Evolutionary conservation across 2,888 invertebrate species (phyloP), one percentile per base, ranked within the genome.

Genomic region (Stenotaenia linearis): DNA sequence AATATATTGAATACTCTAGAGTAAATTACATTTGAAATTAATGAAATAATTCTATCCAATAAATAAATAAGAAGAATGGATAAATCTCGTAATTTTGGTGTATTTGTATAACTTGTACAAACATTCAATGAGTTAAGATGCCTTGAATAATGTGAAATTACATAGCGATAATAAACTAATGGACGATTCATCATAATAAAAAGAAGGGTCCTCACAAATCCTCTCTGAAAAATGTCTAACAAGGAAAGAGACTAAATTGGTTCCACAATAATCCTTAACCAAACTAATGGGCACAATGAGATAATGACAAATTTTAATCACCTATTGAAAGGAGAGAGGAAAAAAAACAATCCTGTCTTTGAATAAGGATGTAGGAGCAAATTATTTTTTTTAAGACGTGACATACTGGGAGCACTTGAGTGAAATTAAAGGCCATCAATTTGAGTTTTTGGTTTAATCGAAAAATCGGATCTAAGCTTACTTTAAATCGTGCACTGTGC

Each of bases 401-500:
- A 7, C 25, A 4, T 9, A 45, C 12, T 45, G 12, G 32, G 32
- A 6, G 32, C 0, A 40, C 50, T 50, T 50, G 50, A 50, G 50
- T 18, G 18, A 50, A 18, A 18, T 50, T 69, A 23, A 28, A 69
- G 69, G 25, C 25, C 28, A 69, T 69, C 69, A 69, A 69, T 28
- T 23, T 28, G 15, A 3, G 3, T 3, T 10, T 28, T 69, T 45
- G 4, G 3, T 45, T 9, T 25, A 28, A 25, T 69, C 28, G 69
- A 12, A 69, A n/a, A 69, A 69, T 69, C 69, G 23, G 25, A 69
- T 18, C 50, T 50, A 21, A 50, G 18, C 18, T 50, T 50, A n/a
- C 18, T 18, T 50, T 69, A 69, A 77, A 45, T 45, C 77, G 40
- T 45, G 77, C n/a, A 9, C 40, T 77, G 77, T 77, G 77, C 25